A percentile compares a stretch with the other conserved stretches of the same genome.
phyloP scores from a whole-genome alignment of 2,888 invertebrate genomes.

The Tetropium fuscum region DNA sequence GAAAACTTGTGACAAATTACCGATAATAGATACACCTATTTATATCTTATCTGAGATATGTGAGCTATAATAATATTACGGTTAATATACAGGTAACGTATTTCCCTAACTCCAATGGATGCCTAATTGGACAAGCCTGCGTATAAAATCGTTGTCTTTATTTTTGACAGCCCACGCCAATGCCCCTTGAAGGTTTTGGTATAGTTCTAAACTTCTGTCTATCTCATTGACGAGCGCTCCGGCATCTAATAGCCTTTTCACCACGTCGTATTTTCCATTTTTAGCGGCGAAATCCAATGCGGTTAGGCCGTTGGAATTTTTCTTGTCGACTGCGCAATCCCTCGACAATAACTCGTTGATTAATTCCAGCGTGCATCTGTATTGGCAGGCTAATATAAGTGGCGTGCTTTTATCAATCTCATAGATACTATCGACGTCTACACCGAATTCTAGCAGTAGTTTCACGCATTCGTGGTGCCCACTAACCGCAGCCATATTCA shows the following conservation, averaged over 20 bases:
- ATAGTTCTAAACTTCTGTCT: not conserved
- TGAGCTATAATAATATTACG: no score
- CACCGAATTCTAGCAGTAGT: slow-evolving; percentile 16
- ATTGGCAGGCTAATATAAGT: slow-evolving; percentile 17
- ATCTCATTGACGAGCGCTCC: not conserved
- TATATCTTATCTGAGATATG: no score
- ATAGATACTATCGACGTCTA: slow-evolving; percentile 14
- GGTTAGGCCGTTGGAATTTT: slow-evolving; percentile 9
- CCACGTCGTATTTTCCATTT: not conserved
- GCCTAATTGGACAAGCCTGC: not conserved
- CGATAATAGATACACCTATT: no score
- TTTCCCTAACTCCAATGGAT: no score
- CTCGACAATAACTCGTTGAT: slow-evolving; percentile 9
- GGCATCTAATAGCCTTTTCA: not conserved
- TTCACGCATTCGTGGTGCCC: slow-evolving; percentile 10
- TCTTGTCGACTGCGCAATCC: slow-evolving; percentile 4
- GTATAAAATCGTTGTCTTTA: not conserved
- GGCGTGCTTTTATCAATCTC: slow-evolving; percentile 5
- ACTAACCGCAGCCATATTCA: slow-evolving; percentile 18
- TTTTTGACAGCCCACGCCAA: slow-evolving; percentile 5
- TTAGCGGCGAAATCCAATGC: slow-evolving; percentile 11
- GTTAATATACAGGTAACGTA: no score
- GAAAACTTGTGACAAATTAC: no score
- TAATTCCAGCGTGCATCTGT: slow-evolving; percentile 1
- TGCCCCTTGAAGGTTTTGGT: slow-evolving; percentile 1